A percentile compares a stretch with the other conserved stretches of the same genome.
phyloP scores from a whole-genome alignment of 2,113 vertebrate genomes.

The Hippoglossus stenolepis region DNA sequence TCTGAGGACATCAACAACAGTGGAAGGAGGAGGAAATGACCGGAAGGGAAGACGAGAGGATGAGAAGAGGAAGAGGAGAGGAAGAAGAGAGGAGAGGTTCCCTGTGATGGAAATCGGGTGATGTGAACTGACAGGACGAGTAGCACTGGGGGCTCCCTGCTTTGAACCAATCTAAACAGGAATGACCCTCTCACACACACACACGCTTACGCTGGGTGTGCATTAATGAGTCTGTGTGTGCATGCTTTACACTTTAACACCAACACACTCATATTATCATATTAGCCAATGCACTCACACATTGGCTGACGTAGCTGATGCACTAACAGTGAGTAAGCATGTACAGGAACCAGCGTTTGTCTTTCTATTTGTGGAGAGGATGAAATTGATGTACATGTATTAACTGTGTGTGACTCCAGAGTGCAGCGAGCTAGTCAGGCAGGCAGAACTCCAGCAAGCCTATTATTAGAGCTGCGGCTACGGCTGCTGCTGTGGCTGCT shows the following conservation, averaged over 20 bases:
- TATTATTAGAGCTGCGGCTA: conserved; percentile 63
- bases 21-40: conserved; percentile 21
- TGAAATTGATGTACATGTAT: conserved; percentile 22
- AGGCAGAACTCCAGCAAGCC: conserved; percentile 36
- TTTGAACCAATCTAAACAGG: conserved; percentile 33
- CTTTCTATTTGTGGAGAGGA: conserved; percentile 17
- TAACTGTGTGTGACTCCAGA: conserved; percentile 20
- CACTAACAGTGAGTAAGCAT: not conserved
- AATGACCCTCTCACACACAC: conserved; percentile 30
- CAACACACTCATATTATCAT: not conserved
- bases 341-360: not conserved
- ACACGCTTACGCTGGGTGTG: not conserved
- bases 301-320: too few relatives aligned
- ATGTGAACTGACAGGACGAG: conserved; percentile 64
- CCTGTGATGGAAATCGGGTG: conserved; percentile 38
- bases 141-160: conserved; percentile 61
- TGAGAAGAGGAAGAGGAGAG: not conserved
- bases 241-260: not conserved
- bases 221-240: not conserved
- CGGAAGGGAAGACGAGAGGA: conserved; percentile 9
- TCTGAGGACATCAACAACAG: conserved; percentile 32
- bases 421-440: conserved; percentile 39
- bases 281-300: not conserved
- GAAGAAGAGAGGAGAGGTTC: conserved; percentile 7
- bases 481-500: conserved; percentile 22